Conservation (phyloP, 1,140 invertebrate genomes). For the Lucilia cuprina region DNA sequence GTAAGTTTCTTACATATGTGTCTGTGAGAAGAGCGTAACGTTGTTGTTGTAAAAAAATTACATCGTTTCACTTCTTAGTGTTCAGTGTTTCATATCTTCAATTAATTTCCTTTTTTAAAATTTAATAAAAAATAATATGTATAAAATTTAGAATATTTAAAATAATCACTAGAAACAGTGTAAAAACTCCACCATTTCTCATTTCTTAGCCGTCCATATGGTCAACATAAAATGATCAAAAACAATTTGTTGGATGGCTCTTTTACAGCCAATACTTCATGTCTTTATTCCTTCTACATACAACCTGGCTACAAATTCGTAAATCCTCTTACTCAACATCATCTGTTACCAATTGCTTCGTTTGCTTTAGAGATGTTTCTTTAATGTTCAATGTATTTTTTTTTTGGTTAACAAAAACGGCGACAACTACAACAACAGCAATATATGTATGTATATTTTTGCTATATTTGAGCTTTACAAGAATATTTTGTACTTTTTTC, state of each 20-base stretch:
- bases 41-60: too few relatives aligned
- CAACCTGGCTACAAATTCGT: too few relatives aligned
- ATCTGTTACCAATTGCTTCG: conserved; percentile 1
- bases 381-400: neutral
- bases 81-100: too few relatives aligned
- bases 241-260: neutral
- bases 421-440: neutral
- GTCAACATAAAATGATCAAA: neutral
- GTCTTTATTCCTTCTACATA: neutral
- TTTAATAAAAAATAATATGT: too few relatives aligned
- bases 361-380: neutral
- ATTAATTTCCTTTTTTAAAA: too few relatives aligned
- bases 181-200: neutral
- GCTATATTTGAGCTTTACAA: neutral
- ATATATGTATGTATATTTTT: neutral
- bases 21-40: too few relatives aligned
- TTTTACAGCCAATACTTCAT: neutral
- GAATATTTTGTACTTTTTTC: neutral
- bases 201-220: neutral
- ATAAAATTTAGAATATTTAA: too few relatives aligned
- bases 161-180: neutral
- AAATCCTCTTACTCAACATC: neutral
- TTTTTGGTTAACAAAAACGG: neutral
- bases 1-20: too few relatives aligned
- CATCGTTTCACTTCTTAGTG: too few relatives aligned